These are phyloP conservation scores for Argentina silus DNA, from an alignment of 2,797 vertebrate genomes.

Conservation along the genomic window DNA sequence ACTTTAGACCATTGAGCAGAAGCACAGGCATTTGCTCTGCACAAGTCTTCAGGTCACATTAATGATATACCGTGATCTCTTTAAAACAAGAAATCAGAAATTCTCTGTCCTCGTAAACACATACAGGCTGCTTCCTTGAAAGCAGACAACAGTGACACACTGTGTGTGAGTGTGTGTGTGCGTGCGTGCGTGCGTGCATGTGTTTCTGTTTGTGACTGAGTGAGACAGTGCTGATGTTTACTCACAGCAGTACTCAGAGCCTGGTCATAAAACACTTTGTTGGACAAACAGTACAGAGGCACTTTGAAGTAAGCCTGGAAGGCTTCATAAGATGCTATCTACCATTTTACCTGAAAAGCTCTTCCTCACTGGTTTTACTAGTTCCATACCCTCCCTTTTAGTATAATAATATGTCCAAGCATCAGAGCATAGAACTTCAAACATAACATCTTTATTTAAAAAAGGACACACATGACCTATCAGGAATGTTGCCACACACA, in stretches of 20 bases:
- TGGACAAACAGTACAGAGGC: conserved; percentile 20
- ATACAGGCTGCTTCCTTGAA: conserved; percentile 48
- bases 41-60: neutral
- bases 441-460: conserved; percentile 74
- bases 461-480: conserved; percentile 58
- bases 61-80: conserved; percentile 8
- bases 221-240: conserved; percentile 21
- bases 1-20: neutral
- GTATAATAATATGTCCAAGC: neutral
- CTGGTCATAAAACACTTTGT: conserved; percentile 42
- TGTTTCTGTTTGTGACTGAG: neutral
- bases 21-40: neutral
- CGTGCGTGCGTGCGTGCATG: neutral
- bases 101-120: conserved; percentile 54
- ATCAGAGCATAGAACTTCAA: conserved; percentile 34
- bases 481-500: conserved; percentile 62
- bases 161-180: neutral
- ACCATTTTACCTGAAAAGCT: conserved; percentile 8
- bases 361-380: conserved; percentile 7
- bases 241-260: conserved; percentile 55
- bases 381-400: neutral
- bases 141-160: conserved; percentile 42
- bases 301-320: conserved; percentile 43
- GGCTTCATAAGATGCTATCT: neutral
- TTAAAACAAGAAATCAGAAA: conserved; percentile 26